Evolutionary conservation across 2,888 invertebrate genomes (phyloP).

Genomic region (Tanaodytes sp.): DNA sequence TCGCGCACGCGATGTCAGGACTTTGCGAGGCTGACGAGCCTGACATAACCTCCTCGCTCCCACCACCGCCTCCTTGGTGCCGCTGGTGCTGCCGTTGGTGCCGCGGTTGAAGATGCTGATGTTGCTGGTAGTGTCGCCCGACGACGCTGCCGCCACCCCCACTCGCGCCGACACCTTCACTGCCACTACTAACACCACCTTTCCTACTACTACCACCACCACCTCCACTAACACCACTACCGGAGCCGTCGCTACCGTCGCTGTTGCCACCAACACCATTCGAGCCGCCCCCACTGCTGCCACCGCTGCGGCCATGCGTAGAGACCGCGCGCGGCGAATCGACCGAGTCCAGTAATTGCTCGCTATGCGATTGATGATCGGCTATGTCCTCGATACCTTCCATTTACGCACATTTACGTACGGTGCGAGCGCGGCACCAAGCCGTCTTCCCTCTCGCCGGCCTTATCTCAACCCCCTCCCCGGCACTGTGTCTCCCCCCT

Average conservation of each 20-base stretch:
- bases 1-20: constrained; percentile 73
- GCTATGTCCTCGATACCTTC: constrained; percentile 73
- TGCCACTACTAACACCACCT: constrained; percentile 76
- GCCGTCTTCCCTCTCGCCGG: constrained; percentile 36
- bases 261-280: constrained; percentile 63
- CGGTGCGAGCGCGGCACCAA: constrained; percentile 60
- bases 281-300: constrained; percentile 66
- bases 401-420: constrained; percentile 73
- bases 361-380: constrained; percentile 73
- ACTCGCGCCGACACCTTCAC: constrained; percentile 69
- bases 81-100: constrained; percentile 64
- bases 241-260: constrained; percentile 57
- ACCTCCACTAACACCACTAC: constrained; percentile 58
- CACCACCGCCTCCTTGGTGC: constrained; percentile 59
- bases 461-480: constrained; percentile 16
- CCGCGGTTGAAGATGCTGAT: constrained; percentile 67
- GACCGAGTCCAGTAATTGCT: constrained; percentile 73
- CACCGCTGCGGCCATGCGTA: constrained; percentile 70
- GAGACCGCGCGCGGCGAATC: constrained; percentile 72
- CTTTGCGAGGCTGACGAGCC: constrained; percentile 72
- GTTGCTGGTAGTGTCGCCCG: constrained; percentile 66
- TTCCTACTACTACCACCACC: constrained; percentile 66
- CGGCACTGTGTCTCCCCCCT: background rate
- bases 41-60: constrained; percentile 71
- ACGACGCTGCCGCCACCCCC: constrained; percentile 63